These are phyloP conservation scores for Corydoras sp. DNA, from an alignment of 2,113 vertebrate genomes.

Conservation along the genomic window DNA sequence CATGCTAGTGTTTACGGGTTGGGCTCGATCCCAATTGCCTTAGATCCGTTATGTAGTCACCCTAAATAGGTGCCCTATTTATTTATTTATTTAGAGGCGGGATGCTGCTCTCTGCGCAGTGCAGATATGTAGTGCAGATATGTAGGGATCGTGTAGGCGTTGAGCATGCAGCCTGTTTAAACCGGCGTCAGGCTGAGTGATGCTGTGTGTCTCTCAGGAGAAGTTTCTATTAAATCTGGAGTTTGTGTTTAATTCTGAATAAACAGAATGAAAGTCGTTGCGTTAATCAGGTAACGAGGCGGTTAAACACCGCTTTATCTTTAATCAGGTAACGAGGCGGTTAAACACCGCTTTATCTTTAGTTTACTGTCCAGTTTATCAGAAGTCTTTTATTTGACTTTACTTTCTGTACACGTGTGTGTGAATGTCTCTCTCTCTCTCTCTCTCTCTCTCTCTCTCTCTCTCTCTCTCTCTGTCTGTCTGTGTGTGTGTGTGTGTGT, in stretches of 20 bases:
- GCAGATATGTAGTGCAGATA: background rate
- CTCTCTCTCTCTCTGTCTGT: too few relatives aligned
- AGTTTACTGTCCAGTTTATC: too few relatives aligned
- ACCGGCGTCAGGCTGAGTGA: background rate
- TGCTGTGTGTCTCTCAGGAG: background rate
- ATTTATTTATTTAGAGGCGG: background rate
- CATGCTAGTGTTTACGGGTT: constrained; percentile 33
- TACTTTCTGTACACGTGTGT: too few relatives aligned
- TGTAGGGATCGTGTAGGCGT: background rate
- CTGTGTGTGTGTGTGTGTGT: too few relatives aligned
- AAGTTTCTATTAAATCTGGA: background rate
- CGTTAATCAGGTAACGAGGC: constrained; percentile 65
- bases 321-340: constrained; percentile 63
- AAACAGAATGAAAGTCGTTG: constrained; percentile 68
- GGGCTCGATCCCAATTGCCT: background rate
- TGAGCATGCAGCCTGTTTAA: background rate
- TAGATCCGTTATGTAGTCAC: background rate
- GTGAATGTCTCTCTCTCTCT: too few relatives aligned
- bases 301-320: too few relatives aligned
- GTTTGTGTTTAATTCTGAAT: background rate
- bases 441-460: too few relatives aligned
- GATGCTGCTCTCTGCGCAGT: background rate
- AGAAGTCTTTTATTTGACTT: too few relatives aligned
- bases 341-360: too few relatives aligned
- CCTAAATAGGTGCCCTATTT: background rate